Evolutionary conservation across 2,888 invertebrate species (phyloP), one percentile per base, ranked within the genome.

Genomic region (Scaptomyza polygonia): DNA sequence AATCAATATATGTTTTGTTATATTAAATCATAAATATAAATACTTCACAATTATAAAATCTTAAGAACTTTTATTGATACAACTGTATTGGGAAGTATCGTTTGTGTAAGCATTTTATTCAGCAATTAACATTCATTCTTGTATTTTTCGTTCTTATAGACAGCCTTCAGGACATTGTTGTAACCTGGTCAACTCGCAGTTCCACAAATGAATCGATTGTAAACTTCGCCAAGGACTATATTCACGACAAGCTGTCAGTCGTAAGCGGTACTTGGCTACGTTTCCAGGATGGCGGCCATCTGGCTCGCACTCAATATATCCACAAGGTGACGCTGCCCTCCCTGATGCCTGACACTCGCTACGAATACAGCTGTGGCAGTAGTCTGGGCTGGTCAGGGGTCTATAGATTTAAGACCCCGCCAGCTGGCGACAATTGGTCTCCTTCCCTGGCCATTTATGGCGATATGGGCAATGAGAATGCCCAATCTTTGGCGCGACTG

Each of bases 401-500:
- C 71, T 98, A 96, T 91, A 94, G 93, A 80, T 97, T 98, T 91
- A 93, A 92, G 85, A 96, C 97, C 0, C 93, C 95, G 1, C 96
- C 96, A 0, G 91, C 91, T 1, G 94, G 94, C 3, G 93, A 93
- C 6, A 90, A 94, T 63, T 98, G 97, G 97, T 93, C 94, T 16
- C 96, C 98, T 0, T 93, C 94, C 18, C 92, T 98, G 43, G 98
- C 96, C 40, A 94, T 99, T 73, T 98, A 95, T 89, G 99, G 99
- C 0, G 99, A 99, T 90, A 95, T 99, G 96, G 99, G 99, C 27
- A 96, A 96, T 89, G 95, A 95, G 82, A 98, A 98, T 92, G 97
- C 98, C 0, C 93, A 94, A 92, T 97, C 98, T 0, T 92, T 99
- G 65, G 94, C 95, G 0, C 93, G 96, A 65, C 92, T 99, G 3